A percentile compares a stretch with the other conserved stretches of the same genome.
Evolutionary conservation across 1,140 invertebrate species (phyloP).

Genomic region (honey bee (Apis mellifera)): DNA sequence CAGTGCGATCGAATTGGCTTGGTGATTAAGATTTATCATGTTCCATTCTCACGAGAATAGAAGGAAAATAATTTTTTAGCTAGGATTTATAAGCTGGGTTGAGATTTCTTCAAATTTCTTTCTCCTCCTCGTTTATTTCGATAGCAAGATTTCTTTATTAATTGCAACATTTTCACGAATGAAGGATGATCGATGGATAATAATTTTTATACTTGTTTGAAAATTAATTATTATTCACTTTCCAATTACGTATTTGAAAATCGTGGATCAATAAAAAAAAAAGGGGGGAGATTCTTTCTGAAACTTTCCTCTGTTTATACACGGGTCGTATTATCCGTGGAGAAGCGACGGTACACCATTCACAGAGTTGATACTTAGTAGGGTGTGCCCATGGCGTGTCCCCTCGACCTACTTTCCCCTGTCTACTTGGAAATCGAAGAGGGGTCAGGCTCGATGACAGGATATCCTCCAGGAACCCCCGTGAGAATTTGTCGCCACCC

Average conservation of each 20-base stretch:
- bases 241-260: not conserved
- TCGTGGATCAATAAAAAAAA: too few species aligned
- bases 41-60: too few species aligned
- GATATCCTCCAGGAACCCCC: conserved; percentile 37
- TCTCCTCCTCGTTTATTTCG: too few species aligned
- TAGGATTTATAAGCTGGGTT: too few species aligned
- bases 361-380: not conserved
- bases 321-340: conserved; percentile 28
- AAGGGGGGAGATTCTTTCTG: not conserved
- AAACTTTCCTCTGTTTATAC: conserved; percentile 13
- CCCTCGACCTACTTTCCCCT: conserved; percentile 46
- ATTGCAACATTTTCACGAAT: too few species aligned
- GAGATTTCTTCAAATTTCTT: too few species aligned
- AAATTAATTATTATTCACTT: not conserved
- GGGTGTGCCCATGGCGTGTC: conserved; percentile 40
- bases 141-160: too few species aligned
- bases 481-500: conserved; percentile 32
- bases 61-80: too few species aligned
- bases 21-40: too few species aligned
- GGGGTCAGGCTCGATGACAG: conserved; percentile 49
- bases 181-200: too few species aligned
- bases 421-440: conserved; percentile 50
- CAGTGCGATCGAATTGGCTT: too few species aligned
- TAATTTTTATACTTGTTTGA: too few species aligned
- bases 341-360: conserved; percentile 12